Base-by-base conservation (phyloP, 2,888 invertebrate genomes). In the Eudasyphora cyanicolor region DNA sequence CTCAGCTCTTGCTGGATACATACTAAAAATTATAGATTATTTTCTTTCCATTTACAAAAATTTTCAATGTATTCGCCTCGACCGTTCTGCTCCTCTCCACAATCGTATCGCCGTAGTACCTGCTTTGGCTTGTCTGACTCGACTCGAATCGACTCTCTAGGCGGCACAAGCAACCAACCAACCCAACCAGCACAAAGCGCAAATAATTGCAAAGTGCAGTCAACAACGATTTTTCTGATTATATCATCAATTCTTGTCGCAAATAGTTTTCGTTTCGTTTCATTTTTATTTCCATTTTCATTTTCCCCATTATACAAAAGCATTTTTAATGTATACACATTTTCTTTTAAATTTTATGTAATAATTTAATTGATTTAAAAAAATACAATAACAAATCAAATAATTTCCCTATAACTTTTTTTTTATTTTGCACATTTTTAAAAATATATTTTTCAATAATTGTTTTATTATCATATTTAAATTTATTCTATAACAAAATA, bases 21-120 rank as follows among this genome's bases (percentile, higher is more conserved):
- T 84, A 84, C 83, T 84, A 84, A 84, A 84, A 84, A 78, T 83
- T 84, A 84, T 84, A 84, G 83, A 84, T 84, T 83, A 83, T 83
- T 84, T 84, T 84, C 83, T 84, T 84, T 84, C 83, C 83, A 84
- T 84, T 84, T 84, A 84, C 83, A 81, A 83, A 82, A 67, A 78
- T 67, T 80, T 83, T 78, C 83, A 84, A 84, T 81, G 83, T 84
- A 84, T 84, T 81, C 76, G 35, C 38, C 64, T 35, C 64, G 35
- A 32, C 64, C 19, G 32, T 17, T 64, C 62, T 8, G 38, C 67
- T 67, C 67, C 35, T 35, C 67, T 35, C 67, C 67, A 42, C 67
- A 29, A 21, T 45, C 5, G 4, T 32, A 45, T 54, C 29, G 32
- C 60, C 5, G 4, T 32, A 45, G 19, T 60, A 60, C 60, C 60